These are phyloP conservation scores for Hirtodrosophila duncani DNA, from an alignment of 2,888 invertebrate species.

Conservation along the genomic window DNA sequence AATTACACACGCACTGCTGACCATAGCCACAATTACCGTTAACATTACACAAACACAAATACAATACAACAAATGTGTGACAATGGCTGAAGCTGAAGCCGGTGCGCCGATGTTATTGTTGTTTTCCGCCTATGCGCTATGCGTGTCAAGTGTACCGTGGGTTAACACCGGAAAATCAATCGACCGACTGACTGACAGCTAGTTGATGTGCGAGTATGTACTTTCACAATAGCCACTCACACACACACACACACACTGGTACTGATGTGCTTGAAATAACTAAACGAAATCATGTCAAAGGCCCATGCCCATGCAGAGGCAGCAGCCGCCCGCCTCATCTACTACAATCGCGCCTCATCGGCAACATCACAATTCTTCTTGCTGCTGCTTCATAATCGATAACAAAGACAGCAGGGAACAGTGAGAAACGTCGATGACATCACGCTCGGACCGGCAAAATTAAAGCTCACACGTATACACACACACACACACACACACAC, in stretches of 20 bases:
- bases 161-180: slow-evolving; percentile 67
- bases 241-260: background rate
- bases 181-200: slow-evolving; percentile 58
- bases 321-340: background rate
- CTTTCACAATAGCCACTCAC: slow-evolving; percentile 35
- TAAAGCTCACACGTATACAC: slow-evolving; percentile 39
- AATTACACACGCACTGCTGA: slow-evolving; percentile 47
- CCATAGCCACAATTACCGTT: slow-evolving; percentile 65
- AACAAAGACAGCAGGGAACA: slow-evolving; percentile 46
- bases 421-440: slow-evolving; percentile 52
- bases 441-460: slow-evolving; percentile 55
- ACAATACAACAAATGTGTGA: slow-evolving; percentile 47
- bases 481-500: background rate
- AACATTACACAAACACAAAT: slow-evolving; percentile 32
- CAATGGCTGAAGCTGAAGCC: slow-evolving; percentile 22
- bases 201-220: slow-evolving; percentile 25
- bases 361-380: background rate
- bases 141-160: slow-evolving; percentile 62
- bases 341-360: slow-evolving; percentile 18
- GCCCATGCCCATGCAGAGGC: slow-evolving; percentile 5
- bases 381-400: background rate
- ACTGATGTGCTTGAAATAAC: slow-evolving; percentile 33
- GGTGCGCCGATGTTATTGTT: slow-evolving; percentile 10
- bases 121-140: slow-evolving; percentile 24
- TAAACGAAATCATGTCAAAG: slow-evolving; percentile 16